Base-by-base conservation (phyloP, 2,113 vertebrate species). In the Suncus etruscus region DNA sequence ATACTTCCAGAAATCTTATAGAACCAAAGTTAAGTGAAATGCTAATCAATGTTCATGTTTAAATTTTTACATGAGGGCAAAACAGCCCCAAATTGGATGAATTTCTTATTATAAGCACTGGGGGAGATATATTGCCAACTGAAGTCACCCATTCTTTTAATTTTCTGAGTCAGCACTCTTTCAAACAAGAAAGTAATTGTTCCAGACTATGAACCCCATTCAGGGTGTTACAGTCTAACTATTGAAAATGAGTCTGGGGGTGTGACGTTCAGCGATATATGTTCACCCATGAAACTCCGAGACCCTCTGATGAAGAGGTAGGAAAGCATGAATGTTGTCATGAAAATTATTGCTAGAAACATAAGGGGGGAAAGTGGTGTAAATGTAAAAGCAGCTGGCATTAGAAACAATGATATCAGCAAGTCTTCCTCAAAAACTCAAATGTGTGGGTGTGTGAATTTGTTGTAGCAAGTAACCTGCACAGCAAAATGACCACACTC, bases 91-190 rank as follows among this genome's bases (percentile, higher is more conserved):
- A 66, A 74, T 9, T 92, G 76, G 68, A 86, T 90, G 84, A 92
- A 93, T 93, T 93, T 16, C 82, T 95, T 54, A 92, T 93, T 94
- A 54, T 86, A 76, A 88, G 79, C 69, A 87, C 69, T 76, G 22
- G 63, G 85, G 69, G 83, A 54, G 54, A 65, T 80, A 73, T 66
- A 86, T 90, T 61, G 63, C 86, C 85, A 87, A 45, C 89, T 95
- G 70, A 90, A 95, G 86, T 94, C 89, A 84, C 73, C 77, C 92
- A 94, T 94, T 96, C 86, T 94, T 91, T 91, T 88, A 91, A 86
- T 96, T 54, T 88, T 94, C 81, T 95, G 95, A 95, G 83, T 96
- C 94, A 93, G 95, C 91, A 95, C 50, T 93, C 91, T 87, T 86
- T 86, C 74, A 65, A 91, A 95, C 95, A 96, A 94, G 73, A 91